Evolutionary conservation across 2,888 invertebrate species (phyloP).

Genomic region (Euzetes globulus): DNA sequence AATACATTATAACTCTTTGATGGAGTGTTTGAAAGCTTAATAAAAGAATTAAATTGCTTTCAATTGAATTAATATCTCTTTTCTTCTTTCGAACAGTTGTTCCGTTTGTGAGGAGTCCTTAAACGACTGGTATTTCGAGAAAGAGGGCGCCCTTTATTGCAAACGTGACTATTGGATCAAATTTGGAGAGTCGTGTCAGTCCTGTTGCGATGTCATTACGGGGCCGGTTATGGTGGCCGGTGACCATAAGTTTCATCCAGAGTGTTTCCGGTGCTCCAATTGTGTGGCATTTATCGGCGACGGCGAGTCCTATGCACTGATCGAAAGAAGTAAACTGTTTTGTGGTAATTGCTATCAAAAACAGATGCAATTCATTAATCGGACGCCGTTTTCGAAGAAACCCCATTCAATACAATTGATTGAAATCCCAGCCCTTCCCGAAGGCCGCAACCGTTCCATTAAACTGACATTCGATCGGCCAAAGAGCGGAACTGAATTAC

Average conservation of each 20-base stretch:
- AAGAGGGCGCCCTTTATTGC: conserved; percentile 78
- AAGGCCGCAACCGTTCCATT: conserved; percentile 52
- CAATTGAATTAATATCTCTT: neutral
- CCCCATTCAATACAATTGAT: conserved; percentile 77
- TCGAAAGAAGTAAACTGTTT: conserved; percentile 80
- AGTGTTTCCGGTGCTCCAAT: conserved; percentile 79
- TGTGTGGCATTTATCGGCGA: conserved; percentile 80
- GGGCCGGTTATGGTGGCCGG: conserved; percentile 90
- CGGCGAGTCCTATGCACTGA: conserved; percentile 81
- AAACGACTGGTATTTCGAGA: conserved; percentile 87
- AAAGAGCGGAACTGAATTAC: conserved; percentile 43
- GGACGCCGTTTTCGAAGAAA: conserved; percentile 46
- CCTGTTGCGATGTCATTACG: conserved; percentile 73
- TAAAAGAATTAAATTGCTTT: neutral
- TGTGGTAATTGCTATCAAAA: conserved; percentile 71
- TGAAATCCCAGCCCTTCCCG: conserved; percentile 61
- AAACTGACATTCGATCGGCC: conserved; percentile 57
- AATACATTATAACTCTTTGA: neutral
- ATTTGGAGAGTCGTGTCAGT: conserved; percentile 80
- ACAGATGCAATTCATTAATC: conserved; percentile 55
- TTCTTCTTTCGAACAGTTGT: conserved; percentile 56
- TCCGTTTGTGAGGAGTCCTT: conserved; percentile 77
- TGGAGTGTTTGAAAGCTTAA: neutral
- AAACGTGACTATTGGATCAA: conserved; percentile 79
- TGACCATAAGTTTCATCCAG: conserved; percentile 89